These are phyloP conservation scores for Danio tinwini DNA, from an alignment of 2,797 vertebrate genomes.

Conservation along the genomic window DNA sequence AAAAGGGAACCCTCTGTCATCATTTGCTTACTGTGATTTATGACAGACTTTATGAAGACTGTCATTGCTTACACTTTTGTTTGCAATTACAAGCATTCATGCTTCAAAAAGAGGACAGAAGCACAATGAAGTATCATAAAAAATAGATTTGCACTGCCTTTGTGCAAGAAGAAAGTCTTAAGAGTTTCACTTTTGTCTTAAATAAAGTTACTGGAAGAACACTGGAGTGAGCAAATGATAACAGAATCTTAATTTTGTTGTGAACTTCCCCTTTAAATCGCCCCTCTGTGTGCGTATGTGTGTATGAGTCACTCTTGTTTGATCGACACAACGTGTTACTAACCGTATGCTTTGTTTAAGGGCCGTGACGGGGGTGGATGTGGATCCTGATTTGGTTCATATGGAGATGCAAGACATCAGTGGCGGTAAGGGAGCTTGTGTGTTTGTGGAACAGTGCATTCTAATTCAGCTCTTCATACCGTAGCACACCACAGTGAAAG, in stretches of 20 bases:
- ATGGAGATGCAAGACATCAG: constrained; percentile 92
- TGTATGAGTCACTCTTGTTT: constrained; percentile 13
- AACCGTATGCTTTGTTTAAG: constrained; percentile 74
- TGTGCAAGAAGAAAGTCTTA: not conserved
- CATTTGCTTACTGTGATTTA: not conserved
- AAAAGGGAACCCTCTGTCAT: not conserved
- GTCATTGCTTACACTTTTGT: not conserved
- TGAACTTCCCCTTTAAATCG: constrained; percentile 2
- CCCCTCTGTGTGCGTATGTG: constrained; percentile 1
- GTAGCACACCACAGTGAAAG: not conserved
- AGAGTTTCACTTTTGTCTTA: not conserved
- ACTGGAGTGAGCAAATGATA: not conserved
- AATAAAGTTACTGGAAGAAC: not conserved
- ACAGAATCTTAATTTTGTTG: not conserved
- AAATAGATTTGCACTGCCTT: not conserved
- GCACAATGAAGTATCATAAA: not conserved
- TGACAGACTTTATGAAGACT: not conserved
- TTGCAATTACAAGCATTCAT: not conserved
- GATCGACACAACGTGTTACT: constrained; percentile 4
- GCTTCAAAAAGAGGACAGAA: not conserved
- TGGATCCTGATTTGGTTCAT: constrained; percentile 90
- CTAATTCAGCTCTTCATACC: constrained; percentile 6
- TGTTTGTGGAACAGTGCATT: constrained; percentile 28
- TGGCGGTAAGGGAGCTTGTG: constrained; percentile 81
- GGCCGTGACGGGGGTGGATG: constrained; percentile 88